These are phyloP conservation scores for Sesia bembeciformis DNA, from an alignment of 2,888 invertebrate genomes.

Conservation along the genomic window DNA sequence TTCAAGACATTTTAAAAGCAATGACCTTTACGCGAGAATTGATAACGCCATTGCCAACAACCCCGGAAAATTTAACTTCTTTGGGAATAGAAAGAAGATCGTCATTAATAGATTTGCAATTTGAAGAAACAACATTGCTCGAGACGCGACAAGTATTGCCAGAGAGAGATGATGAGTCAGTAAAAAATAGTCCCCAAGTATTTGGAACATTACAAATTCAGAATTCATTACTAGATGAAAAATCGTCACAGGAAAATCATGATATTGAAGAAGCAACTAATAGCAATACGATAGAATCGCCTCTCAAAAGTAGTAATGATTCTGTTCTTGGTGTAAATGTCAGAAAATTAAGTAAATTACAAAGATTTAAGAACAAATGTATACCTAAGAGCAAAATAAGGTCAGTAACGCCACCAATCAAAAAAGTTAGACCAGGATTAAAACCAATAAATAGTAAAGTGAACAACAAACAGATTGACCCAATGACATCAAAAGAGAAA, in stretches of 20 bases:
- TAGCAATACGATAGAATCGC: not conserved
- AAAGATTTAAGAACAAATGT: constrained; percentile 34
- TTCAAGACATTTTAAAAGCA: constrained; percentile 39
- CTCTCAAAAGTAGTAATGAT: not conserved
- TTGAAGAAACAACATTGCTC: no score
- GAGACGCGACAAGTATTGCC: no score
- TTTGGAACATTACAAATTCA: not conserved
- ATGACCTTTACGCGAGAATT: constrained; percentile 33
- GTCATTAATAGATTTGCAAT: no score
- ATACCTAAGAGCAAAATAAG: constrained; percentile 44
- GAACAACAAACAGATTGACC: constrained; percentile 11
- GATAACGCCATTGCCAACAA: constrained; percentile 44
- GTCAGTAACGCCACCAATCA: constrained; percentile 10
- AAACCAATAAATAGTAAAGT: constrained; percentile 8
- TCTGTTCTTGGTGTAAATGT: not conserved
- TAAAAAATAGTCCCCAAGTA: not conserved
- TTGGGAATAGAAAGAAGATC: not conserved
- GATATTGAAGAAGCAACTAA: not conserved
- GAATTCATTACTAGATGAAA: not conserved
- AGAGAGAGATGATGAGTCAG: not conserved
- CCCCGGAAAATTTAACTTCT: constrained; percentile 21
- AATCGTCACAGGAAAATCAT: not conserved
- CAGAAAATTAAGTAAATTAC: constrained; percentile 33
- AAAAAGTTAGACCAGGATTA: constrained; percentile 11
- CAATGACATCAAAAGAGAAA: constrained; percentile 29